Base-by-base conservation (phyloP, 30 jellyfish, hydroid and myxozoan species). In the Hydra vulgaris region DNA sequence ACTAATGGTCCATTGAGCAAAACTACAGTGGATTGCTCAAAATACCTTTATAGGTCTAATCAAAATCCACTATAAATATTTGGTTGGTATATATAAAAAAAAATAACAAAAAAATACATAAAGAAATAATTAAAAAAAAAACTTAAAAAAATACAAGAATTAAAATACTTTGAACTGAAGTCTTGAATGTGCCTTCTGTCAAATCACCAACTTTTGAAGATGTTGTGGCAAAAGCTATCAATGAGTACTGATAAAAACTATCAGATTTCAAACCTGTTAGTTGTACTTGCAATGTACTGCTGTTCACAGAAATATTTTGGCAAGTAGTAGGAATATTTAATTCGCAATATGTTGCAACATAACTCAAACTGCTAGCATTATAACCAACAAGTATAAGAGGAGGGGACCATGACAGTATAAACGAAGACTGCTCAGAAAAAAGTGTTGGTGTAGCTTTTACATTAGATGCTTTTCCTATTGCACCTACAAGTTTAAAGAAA, bases 281-380 rank as follows among this genome's bases (percentile, higher is more conserved):
- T n/a, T 21, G 71, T 25, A 75, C 71, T 4, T 0, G 8, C 18
- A 21, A n/a, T 1, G 19, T 0, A 18, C 24, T 15, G 1, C 19
- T 75, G n/a, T n/a, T n/a, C 22, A 21, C 7, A 16, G 56, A 1
- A n/a, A 71, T 75, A 53, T 19, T 23, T 54, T 75, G 23, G 21
- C 83, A 75, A 25, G 83, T 75, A 0, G 7, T 7, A 8, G 56
- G 26, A 25, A 75, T 12, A 71, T 75, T 75, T 1, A 75, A 71
- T 53, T 25, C 1, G 4, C 83, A 75, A 75, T 19, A 75, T 75
- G 40, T 53, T 15, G 26, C 83, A n/a, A 23, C 16, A 16, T 75
- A 75, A 20, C 18, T 22, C 21, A 75, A 75, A n/a, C 26, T 70
- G 23, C 16, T 0, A 1, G 21, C 71, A 26, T 26, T 25, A 54